phyloP scores from a whole-genome alignment of 2,888 invertebrate genomes.

The Dasypogon diadema region DNA sequence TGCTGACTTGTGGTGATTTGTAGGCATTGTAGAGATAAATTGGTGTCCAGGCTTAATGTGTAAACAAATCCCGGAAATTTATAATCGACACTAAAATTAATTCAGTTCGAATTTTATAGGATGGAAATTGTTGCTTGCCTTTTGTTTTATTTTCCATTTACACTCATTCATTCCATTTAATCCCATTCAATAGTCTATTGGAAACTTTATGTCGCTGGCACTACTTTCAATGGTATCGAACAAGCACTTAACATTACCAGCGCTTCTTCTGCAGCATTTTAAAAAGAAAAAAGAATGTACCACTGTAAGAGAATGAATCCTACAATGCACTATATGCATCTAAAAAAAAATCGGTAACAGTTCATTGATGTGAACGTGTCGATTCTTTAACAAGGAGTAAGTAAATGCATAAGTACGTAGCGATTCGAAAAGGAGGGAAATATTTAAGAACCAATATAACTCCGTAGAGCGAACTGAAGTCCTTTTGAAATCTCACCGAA shows the following conservation, averaged over 20 bases:
- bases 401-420: neutral
- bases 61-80: constrained; percentile 15
- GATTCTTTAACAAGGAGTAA: constrained; percentile 1
- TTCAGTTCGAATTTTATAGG: neutral
- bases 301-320: too few species aligned
- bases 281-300: too few species aligned
- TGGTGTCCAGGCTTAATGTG: constrained; percentile 13
- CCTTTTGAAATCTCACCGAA: constrained; percentile 27
- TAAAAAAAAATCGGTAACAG: neutral
- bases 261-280: too few species aligned
- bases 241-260: too few species aligned
- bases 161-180: too few species aligned
- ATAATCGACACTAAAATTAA: constrained; percentile 13
- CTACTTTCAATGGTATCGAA: too few species aligned
- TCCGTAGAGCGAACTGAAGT: constrained; percentile 19
- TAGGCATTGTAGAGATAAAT: constrained; percentile 7
- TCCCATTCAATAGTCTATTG: too few species aligned
- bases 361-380: constrained; percentile 1
- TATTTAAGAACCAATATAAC: neutral
- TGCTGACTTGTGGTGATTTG: constrained; percentile 29
- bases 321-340: too few species aligned
- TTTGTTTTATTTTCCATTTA: too few species aligned
- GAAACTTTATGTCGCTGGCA: too few species aligned
- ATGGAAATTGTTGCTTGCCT: too few species aligned
- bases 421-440: neutral